These are phyloP conservation scores for Schizopygopsis malacanthus DNA, from an alignment of 2,797 vertebrate species.

Conservation along the genomic window DNA sequence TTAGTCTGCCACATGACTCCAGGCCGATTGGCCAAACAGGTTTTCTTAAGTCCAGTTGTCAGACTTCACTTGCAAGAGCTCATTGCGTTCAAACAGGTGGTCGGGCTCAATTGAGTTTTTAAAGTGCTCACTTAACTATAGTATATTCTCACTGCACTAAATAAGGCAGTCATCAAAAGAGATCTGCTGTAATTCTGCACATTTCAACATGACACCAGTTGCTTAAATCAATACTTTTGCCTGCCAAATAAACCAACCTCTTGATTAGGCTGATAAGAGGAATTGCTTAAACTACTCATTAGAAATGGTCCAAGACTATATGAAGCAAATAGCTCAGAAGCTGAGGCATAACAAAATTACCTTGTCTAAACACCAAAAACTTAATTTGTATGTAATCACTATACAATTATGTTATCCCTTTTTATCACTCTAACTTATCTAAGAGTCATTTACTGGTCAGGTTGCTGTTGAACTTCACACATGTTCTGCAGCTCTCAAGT, in stretches of 20 bases:
- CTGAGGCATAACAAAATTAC: background rate
- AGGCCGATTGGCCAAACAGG: constrained; percentile 58
- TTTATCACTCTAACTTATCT: background rate
- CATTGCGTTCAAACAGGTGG: constrained; percentile 48
- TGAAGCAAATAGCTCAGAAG: too few species aligned
- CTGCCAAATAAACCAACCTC: constrained; percentile 5
- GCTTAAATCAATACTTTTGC: constrained; percentile 8
- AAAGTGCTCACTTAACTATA: constrained; percentile 4
- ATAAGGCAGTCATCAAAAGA: background rate
- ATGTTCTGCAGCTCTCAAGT: background rate
- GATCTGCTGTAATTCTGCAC: background rate
- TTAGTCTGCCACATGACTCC: constrained; percentile 50
- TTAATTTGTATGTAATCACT: background rate
- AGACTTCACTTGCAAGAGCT: constrained; percentile 18
- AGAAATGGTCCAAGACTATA: background rate
- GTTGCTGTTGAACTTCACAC: background rate
- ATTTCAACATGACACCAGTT: constrained; percentile 36
- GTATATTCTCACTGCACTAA: constrained; percentile 1
- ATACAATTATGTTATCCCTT: background rate
- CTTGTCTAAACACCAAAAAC: background rate
- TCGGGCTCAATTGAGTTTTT: background rate
- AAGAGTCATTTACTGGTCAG: background rate
- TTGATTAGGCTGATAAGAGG: background rate
- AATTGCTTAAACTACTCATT: constrained; percentile 12
- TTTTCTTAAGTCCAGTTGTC: constrained; percentile 54